Percentiles rank a stretch among this genome's conserved stretches.
Evolutionary conservation across 2,797 vertebrate genomes (phyloP).

Genomic region (Acestrorhynchus altus): DNA sequence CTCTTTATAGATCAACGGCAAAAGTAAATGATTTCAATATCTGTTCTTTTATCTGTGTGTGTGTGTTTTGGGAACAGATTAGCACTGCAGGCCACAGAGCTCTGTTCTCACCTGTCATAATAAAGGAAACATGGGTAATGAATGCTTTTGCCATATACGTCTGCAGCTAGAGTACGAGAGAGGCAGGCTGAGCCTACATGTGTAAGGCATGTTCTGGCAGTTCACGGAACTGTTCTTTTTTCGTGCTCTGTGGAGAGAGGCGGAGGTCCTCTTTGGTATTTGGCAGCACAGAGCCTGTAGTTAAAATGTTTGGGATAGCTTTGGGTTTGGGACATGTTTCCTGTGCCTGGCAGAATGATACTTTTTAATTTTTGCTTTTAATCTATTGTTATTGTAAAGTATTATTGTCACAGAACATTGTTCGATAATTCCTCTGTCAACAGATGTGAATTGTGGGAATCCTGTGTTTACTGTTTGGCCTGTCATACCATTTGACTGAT

Average conservation of each 20-base stretch:
- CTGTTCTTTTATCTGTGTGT: constrained; percentile 10
- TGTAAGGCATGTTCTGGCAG: constrained; percentile 73
- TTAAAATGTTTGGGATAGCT: constrained; percentile 78
- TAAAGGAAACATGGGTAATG: constrained; percentile 55
- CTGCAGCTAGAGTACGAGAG: constrained; percentile 22
- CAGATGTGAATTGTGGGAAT: background rate
- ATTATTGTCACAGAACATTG: background rate
- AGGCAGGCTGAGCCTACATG: constrained; percentile 54
- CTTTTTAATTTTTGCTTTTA: background rate
- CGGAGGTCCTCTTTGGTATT: constrained; percentile 64
- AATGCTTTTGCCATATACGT: constrained; percentile 29
- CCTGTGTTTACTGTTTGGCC: background rate
- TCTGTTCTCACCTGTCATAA: constrained; percentile 71
- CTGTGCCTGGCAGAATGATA: constrained; percentile 49
- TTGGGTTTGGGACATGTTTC: constrained; percentile 66
- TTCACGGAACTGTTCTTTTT: constrained; percentile 64
- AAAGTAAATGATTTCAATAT: background rate
- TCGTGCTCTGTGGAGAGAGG: constrained; percentile 63
- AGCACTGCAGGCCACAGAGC: constrained; percentile 23
- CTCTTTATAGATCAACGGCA: background rate
- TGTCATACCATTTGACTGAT: background rate
- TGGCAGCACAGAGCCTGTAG: constrained; percentile 72
- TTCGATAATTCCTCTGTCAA: background rate
- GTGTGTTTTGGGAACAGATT: constrained; percentile 39
- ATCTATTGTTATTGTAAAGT: background rate